phyloP scores from a whole-genome alignment of 1,140 invertebrate genomes.

The Zaprionus davidi region DNA sequence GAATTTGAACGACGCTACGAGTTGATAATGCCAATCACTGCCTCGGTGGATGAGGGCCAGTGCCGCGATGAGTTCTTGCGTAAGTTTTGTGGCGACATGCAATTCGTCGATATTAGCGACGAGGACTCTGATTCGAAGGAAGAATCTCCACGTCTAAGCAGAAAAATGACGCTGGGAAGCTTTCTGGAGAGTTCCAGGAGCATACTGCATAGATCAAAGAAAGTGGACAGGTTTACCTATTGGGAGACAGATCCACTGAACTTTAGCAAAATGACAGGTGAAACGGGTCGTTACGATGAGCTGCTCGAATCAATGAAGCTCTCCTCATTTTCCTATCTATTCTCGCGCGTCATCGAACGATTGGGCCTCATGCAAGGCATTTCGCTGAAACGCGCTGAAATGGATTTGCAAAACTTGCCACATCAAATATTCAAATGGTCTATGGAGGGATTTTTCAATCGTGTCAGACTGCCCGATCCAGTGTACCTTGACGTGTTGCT shows the following conservation, averaged over 20 bases:
- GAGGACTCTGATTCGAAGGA: background rate
- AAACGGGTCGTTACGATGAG: background rate
- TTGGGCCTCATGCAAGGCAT: slow-evolving; percentile 14
- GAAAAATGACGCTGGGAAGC: background rate
- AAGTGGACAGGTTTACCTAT: background rate
- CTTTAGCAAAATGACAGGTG: background rate
- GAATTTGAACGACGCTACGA: slow-evolving; percentile 17
- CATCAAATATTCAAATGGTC: slow-evolving; percentile 42
- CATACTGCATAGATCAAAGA: background rate
- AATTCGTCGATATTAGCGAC: background rate
- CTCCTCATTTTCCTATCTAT: slow-evolving; percentile 26
- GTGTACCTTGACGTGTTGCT: slow-evolving; percentile 41
- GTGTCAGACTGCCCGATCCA: slow-evolving; percentile 17
- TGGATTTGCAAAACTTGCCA: slow-evolving; percentile 7
- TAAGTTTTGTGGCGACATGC: slow-evolving; percentile 14
- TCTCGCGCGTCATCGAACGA: slow-evolving; percentile 3
- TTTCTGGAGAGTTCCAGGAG: background rate
- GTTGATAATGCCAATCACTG: slow-evolving; percentile 31
- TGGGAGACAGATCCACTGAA: background rate
- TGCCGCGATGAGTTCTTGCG: slow-evolving; percentile 43
- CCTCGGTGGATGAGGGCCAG: background rate
- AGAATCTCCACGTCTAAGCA: background rate
- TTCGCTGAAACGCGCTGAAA: background rate
- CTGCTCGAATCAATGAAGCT: slow-evolving; percentile 28
- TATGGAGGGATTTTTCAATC: slow-evolving; percentile 22